Percentiles rank a stretch among this genome's conserved stretches.
Conservation (phyloP, 2,113 vertebrate species). For the Andinoacara biseriatus region DNA sequence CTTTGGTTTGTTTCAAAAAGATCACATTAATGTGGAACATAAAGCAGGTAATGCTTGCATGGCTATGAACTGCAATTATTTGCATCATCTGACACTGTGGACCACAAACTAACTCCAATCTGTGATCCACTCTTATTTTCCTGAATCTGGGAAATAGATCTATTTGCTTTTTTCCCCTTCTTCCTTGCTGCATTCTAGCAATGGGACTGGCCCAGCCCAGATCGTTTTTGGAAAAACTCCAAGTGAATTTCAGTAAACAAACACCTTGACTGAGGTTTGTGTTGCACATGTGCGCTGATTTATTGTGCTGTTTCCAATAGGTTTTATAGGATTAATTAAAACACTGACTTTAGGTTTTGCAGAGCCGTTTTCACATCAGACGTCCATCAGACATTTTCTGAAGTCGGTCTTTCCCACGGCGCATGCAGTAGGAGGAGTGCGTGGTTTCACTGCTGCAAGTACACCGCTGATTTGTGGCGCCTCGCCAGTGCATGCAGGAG, state of each 20-base stretch:
- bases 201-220: background rate
- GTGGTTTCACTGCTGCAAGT: background rate
- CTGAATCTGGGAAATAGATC: background rate
- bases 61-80: background rate
- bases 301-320: background rate
- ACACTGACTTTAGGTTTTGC: background rate
- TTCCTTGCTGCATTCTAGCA: background rate
- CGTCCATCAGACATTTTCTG: background rate
- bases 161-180: background rate
- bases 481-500: background rate
- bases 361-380: background rate
- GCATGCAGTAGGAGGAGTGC: background rate
- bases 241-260: constrained; percentile 1
- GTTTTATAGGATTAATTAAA: background rate
- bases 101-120: background rate
- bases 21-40: background rate
- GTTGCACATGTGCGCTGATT: background rate
- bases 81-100: background rate
- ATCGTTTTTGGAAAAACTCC: background rate
- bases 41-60: background rate
- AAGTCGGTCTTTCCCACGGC: background rate
- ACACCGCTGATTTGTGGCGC: background rate
- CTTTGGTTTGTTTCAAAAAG: background rate
- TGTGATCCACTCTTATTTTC: background rate
- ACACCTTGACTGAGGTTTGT: background rate